Base-by-base conservation (phyloP, 2,888 invertebrate genomes). In the Caenorhabditis sp. region DNA sequence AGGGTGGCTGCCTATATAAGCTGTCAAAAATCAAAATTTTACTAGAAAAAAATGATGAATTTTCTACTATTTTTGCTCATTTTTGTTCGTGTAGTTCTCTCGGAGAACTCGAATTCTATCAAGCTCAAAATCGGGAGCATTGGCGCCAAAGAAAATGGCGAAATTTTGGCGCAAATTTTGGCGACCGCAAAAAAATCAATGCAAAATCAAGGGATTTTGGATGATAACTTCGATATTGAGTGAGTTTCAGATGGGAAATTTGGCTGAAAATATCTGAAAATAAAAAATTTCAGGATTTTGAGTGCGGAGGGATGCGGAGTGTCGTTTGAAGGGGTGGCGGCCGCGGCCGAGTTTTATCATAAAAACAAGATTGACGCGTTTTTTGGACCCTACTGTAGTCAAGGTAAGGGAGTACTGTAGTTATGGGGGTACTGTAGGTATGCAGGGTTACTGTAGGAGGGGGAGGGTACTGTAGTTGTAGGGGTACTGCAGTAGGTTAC, bases 151-250 rank as follows among this genome's bases (percentile, higher is more conserved):
- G 81, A 79, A 43, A 76, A 82, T n/a, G 70, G 80, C 54, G 81
- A 83, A 10, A 84, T 84, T 60, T 78, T 84, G 52, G 77, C 75
- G 36, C 78, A 78, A 27, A 74, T 85, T 17, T 67, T 85, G 59
- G 79, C 81, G 36, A 75, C 83, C 60, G 78, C 81, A 17, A 78
- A 78, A 12, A 74, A 68, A 25, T 79, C 79, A 57, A 78, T 85
- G 43, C 62, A 64, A 54, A 71, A 74, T 4, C 78, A 81, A 26
- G 84, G 84, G 4, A 61, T 84, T 36, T 70, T 85, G 23, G 81
- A 77, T 50, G 74, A 78, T 0, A 75, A 78, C 25, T 77, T 85
- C 38, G 83, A 84, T 66, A 76, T 85, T 54, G 83, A 85, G 84
- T 84, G 36, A 77, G 83, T 78, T 59, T 43, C 14, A n/a, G n/a